Conservation (phyloP, 2,888 invertebrate species). For the Bhutanitis thaidina region DNA sequence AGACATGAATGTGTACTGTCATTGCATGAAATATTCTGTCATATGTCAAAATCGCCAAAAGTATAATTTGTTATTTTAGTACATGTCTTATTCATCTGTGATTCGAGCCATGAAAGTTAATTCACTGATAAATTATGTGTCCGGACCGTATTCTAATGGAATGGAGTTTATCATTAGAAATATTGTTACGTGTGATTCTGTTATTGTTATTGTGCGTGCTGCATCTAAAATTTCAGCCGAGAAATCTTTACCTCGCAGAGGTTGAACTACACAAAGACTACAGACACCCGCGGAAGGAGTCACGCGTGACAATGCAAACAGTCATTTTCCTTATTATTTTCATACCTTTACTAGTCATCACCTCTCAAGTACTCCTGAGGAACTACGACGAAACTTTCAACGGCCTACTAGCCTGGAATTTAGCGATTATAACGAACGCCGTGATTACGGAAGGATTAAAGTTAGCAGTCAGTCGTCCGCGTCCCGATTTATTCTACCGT, state of each 20-base stretch:
- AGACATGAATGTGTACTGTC: no score
- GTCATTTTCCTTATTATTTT: constrained; percentile 82
- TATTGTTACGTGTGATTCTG: constrained; percentile 8
- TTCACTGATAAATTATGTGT: no score
- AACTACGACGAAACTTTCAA: constrained; percentile 38
- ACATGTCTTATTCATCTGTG: no score
- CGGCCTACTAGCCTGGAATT: constrained; percentile 74
- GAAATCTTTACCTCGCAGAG: no score
- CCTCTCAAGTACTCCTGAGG: constrained; percentile 45
- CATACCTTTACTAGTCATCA: constrained; percentile 78
- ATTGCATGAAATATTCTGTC: no score
- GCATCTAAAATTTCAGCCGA: constrained; percentile 56
- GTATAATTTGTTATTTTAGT: no score
- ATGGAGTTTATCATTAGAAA: no score
- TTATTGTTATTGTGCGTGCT: constrained; percentile 47
- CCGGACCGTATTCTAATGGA: no score
- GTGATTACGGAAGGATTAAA: constrained; percentile 82
- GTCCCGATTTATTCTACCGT: constrained; percentile 90
- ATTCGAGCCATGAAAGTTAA: no score
- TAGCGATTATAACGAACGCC: constrained; percentile 82
- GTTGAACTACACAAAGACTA: constrained; percentile 83
- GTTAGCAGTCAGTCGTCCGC: constrained; percentile 82
- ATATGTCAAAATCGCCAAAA: no score
- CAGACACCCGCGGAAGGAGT: constrained; percentile 83
- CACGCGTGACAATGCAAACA: constrained; percentile 82